Evolutionary conservation across 2,888 invertebrate genomes (phyloP), one percentile per base, ranked within the genome.

Genomic region (Cephonodes hylas): DNA sequence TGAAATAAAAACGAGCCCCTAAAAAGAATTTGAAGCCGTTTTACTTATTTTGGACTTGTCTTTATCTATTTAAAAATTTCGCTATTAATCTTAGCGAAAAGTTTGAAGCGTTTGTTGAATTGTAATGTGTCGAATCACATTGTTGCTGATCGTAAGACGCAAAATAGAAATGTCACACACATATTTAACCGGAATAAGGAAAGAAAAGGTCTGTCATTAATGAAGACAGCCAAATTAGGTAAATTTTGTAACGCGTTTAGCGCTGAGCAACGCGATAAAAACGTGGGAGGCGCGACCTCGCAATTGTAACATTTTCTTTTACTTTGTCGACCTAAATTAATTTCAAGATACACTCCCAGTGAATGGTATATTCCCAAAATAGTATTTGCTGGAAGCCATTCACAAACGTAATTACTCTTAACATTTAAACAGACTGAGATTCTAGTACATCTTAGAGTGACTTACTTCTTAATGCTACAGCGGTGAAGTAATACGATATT

Each of bases 321-420:
- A 75, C 64, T 65, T 74, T 75, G 65, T 66, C 64, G 64, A 72
- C 67, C 67, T 71, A 71, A 75, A 80, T 77, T 81, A 81, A 79
- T 84, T 80, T 75, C 67, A 69, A 71, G 67, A 63, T 67, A 65
- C 73, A 72, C 23, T 23, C 23, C 23, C 15, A 15, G 25, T 25
- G 46, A 25, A 5, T 18, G 18, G 23, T 77, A 80, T 71, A 81
- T 75, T 66, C 66, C 64, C 66, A 79, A 81, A 79, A 77, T 79
- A 69, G 68, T 75, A 73, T 77, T 75, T 67, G 79, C 81, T 79
- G 73, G 73, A 75, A 83, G 83, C 82, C 71, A 69, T 83, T 83
- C 77, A 82, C 63, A 77, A 65, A 73, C 70, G 63, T 73, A 79
- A 79, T 77, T 76, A 74, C 10, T 25, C 13, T 22, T 5, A n/a